Percentiles rank a stretch among this genome's conserved stretches.
These are phyloP conservation scores for Nematopogon swammerdamellus DNA, from an alignment of 2,888 invertebrate genomes.

Conservation along the genomic window DNA sequence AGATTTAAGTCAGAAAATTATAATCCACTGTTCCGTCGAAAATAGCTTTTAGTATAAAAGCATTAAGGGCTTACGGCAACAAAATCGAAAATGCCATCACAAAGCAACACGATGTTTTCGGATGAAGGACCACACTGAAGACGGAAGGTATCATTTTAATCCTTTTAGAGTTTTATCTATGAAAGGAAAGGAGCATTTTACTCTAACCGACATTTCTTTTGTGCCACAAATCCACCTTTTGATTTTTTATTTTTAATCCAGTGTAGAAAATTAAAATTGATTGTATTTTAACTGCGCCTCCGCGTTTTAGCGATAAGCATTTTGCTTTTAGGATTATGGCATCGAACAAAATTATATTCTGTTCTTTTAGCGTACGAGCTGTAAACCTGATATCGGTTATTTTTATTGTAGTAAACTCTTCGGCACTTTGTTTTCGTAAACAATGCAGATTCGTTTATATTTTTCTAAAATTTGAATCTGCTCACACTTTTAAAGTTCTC, in stretches of 20 bases:
- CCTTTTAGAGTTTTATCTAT: slow-evolving; percentile 57
- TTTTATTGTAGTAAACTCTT: too few species aligned
- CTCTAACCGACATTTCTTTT: slow-evolving; percentile 37
- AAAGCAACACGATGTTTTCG: slow-evolving; percentile 48
- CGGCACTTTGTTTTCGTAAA: too few species aligned
- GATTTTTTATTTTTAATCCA: not conserved
- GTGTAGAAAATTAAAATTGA: not conserved
- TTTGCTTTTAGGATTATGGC: too few species aligned
- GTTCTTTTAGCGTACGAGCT: too few species aligned
- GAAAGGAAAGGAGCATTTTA: slow-evolving; percentile 42
- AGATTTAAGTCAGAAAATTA: not conserved
- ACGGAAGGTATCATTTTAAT: slow-evolving; percentile 56
- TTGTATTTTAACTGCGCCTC: not conserved
- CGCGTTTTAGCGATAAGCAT: not conserved
- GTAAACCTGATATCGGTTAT: too few species aligned
- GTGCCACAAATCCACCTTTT: slow-evolving; percentile 22
- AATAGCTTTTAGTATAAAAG: slow-evolving; percentile 36
- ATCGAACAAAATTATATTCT: too few species aligned
- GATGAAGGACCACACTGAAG: slow-evolving; percentile 49
- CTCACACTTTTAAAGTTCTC: too few species aligned
- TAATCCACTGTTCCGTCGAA: not conserved
- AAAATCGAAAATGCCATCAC: slow-evolving; percentile 33
- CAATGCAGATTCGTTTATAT: too few species aligned
- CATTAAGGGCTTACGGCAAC: slow-evolving; percentile 54
- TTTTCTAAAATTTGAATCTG: too few species aligned